Conservation (phyloP, 2,797 vertebrate genomes). For the Macropodus opercularis region DNA sequence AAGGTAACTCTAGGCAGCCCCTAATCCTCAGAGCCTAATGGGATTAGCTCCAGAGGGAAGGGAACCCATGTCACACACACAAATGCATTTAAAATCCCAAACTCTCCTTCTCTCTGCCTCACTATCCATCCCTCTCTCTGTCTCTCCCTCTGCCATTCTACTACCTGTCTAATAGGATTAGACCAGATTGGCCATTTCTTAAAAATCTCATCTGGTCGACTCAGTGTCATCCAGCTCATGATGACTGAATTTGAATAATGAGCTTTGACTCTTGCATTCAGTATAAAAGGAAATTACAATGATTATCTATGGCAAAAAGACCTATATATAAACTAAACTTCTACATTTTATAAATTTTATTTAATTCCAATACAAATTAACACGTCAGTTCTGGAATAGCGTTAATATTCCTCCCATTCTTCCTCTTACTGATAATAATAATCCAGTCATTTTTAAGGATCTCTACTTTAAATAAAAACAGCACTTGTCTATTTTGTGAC, state of each 20-base stretch:
- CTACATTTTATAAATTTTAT: background rate
- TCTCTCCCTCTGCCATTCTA: conserved; percentile 17
- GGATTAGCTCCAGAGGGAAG: conserved; percentile 79
- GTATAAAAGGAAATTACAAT: conserved; percentile 4
- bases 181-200: conserved; percentile 53
- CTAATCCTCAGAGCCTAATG: conserved; percentile 81
- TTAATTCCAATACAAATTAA: background rate
- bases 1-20: conserved; percentile 73
- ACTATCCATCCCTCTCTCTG: conserved; percentile 32
- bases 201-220: conserved; percentile 55
- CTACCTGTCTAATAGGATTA: conserved; percentile 66
- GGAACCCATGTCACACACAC: conserved; percentile 72
- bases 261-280: conserved; percentile 38
- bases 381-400: too few relatives aligned
- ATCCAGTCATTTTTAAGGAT: background rate
- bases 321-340: background rate
- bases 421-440: background rate
- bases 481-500: too few relatives aligned
- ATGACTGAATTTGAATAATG: conserved; percentile 47
- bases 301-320: conserved; percentile 9
- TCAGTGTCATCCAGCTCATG: conserved; percentile 35
- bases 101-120: conserved; percentile 36
- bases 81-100: conserved; percentile 53
- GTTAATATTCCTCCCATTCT: background rate
- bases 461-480: background rate